Percentiles rank a stretch among this genome's conserved stretches.
phyloP scores from a whole-genome alignment of 2,888 invertebrate species.

The Yponomeuta evonymella region DNA sequence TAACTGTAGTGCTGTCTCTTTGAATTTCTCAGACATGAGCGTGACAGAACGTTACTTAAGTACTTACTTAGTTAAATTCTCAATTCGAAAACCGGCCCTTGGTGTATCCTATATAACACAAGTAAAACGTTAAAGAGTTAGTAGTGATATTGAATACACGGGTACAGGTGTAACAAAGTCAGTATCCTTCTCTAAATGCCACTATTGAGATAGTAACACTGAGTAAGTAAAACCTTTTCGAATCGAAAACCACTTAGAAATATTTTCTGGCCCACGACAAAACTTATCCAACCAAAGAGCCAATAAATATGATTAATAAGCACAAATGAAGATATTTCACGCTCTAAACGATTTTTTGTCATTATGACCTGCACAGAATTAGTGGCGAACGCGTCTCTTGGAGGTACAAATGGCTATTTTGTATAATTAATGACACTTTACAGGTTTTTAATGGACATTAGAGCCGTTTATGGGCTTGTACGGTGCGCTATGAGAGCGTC shows the following conservation, averaged over 20 bases:
- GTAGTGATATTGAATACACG: too few species aligned
- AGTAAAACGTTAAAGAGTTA: too few species aligned
- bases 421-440: slow-evolving; percentile 48
- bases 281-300: not conserved
- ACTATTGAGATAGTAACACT: not conserved
- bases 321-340: slow-evolving; percentile 9
- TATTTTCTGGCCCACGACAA: not conserved
- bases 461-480: slow-evolving; percentile 35
- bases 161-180: too few species aligned
- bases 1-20: too few species aligned
- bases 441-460: slow-evolving; percentile 49
- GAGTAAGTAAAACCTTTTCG: not conserved
- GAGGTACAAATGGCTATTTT: slow-evolving; percentile 32
- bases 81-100: too few species aligned
- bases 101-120: too few species aligned
- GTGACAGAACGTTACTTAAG: too few species aligned
- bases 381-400: slow-evolving; percentile 16
- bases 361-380: slow-evolving; percentile 4
- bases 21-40: too few species aligned
- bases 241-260: not conserved
- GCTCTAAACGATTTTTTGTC: not conserved
- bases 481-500: not conserved
- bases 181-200: too few species aligned
- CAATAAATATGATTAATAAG: slow-evolving; percentile 2
- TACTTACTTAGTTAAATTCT: too few species aligned